Base-by-base conservation (phyloP, 2,888 invertebrate species). In the Eucera pruinosa region DNA sequence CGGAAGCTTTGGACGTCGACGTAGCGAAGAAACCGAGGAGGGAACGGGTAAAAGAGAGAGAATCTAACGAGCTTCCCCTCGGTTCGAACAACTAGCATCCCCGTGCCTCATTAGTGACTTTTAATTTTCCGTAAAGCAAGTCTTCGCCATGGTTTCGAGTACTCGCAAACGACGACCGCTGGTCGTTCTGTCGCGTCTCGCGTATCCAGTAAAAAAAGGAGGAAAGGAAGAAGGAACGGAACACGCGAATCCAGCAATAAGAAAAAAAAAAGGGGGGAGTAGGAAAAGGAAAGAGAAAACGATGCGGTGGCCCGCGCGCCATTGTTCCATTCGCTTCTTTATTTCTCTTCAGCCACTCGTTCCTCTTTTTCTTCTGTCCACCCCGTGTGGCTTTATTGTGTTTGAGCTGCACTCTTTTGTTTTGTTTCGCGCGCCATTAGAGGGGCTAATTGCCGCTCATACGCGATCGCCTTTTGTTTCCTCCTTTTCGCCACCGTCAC, bases 381-480 rank as follows among this genome's bases (percentile, higher is more conserved):
- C 70, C 75, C 50, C 70, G 78, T 81, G 55, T 74, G 84, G 87
- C 87, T 88, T 90, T 88, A 90, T 90, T 89, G 90, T 89, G 87
- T 88, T 87, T 86, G 88, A 87, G 87, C 89, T 87, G 79, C 78
- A 79, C 84, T 87, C 90, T 89, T 90, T 90, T 91, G 88, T 90
- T 90, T 90, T 90, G 87, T 87, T 90, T 91, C 89, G 89, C 88
- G 88, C 89, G 85, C 90, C 90, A 91, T 91, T 91, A 91, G 91
- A 90, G 86, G 89, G 85, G 88, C 91, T 91, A 91, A 91, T 91
- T 91, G 91, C 89, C 89, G 89, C 88, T 89, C 89, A 90, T 91
- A 89, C 90, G 89, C 89, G 90, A 90, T 90, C 89, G 89, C 89
- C 90, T 90, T 91, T 91, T 91, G 87, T 90, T 88, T 88, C 85